A percentile compares a stretch with the other conserved stretches of the same genome.
Evolutionary conservation across 2,797 vertebrate genomes (phyloP).

Genomic region (Loris lydekkerianus): DNA sequence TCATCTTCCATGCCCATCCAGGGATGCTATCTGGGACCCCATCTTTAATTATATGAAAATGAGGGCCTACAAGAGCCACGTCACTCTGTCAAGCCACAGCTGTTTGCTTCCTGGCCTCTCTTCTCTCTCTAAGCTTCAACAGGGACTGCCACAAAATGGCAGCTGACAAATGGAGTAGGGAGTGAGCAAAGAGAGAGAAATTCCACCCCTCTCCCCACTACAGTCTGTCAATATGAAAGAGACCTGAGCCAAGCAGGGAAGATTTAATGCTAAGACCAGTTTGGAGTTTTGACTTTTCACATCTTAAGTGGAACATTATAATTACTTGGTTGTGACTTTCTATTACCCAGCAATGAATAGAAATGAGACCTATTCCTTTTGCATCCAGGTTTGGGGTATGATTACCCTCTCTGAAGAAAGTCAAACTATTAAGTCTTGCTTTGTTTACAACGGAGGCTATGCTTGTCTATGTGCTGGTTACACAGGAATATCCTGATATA

Average conservation of each 20-base stretch:
- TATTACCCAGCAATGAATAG: slow-evolving; percentile 25
- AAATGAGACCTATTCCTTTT: slow-evolving; percentile 34
- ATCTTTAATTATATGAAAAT: slow-evolving; percentile 41
- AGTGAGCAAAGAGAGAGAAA: background rate
- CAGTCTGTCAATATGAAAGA: slow-evolving; percentile 34
- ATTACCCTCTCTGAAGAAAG: slow-evolving; percentile 55
- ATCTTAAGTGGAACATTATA: slow-evolving; percentile 22
- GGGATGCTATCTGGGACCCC: background rate
- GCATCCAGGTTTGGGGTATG: background rate
- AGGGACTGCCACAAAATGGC: background rate
- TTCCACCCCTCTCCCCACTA: background rate
- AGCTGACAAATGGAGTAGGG: background rate
- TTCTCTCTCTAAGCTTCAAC: background rate
- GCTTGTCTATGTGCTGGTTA: slow-evolving; percentile 31
- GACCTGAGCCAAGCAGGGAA: background rate
- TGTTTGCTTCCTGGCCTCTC: slow-evolving; percentile 16
- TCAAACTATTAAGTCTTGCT: slow-evolving; percentile 45
- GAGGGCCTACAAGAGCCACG: slow-evolving; percentile 17
- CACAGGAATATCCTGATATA: slow-evolving; percentile 5
- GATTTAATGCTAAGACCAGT: slow-evolving; percentile 21
- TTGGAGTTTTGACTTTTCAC: slow-evolving; percentile 56
- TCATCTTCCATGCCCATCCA: slow-evolving; percentile 2
- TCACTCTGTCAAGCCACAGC: background rate
- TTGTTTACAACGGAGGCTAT: background rate
- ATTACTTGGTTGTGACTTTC: slow-evolving; percentile 44